A percentile compares a stretch with the other conserved stretches of the same genome.
phyloP scores from a whole-genome alignment of 1,140 invertebrate genomes.

The Brachystomella parvula region DNA sequence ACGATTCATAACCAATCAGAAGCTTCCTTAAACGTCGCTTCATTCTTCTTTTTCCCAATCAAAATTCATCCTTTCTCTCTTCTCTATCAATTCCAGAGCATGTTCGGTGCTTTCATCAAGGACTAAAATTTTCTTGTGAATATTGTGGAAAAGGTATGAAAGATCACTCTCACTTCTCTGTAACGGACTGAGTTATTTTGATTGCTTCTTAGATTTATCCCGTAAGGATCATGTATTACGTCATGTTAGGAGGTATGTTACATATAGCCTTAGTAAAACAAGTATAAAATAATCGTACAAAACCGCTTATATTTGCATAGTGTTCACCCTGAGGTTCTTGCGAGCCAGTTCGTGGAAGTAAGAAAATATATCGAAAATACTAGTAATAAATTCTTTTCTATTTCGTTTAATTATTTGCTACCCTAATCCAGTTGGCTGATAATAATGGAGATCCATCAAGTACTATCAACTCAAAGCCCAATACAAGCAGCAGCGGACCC shows the following conservation, averaged over 20 bases:
- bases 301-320: background rate
- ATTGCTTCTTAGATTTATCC: conserved; percentile 9
- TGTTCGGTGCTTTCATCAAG: conserved; percentile 37
- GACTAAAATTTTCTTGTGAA: conserved; percentile 36
- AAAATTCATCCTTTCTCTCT: too few species aligned
- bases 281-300: too few species aligned
- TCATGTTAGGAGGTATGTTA: conserved; percentile 25
- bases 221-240: conserved; percentile 36
- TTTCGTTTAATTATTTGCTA: too few species aligned
- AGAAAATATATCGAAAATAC: too few species aligned
- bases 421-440: conserved; percentile 28
- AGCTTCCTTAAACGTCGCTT: too few species aligned
- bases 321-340: conserved; percentile 36
- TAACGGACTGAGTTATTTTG: background rate
- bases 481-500: conserved; percentile 1
- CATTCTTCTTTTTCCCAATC: too few species aligned
- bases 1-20: background rate
- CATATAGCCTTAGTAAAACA: background rate
- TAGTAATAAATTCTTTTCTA: too few species aligned
- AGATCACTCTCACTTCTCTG: background rate
- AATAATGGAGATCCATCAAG: conserved; percentile 12
- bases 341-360: conserved; percentile 29
- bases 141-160: conserved; percentile 29
- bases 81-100: conserved; percentile 22
- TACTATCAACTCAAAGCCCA: conserved; percentile 3